phyloP scores from a whole-genome alignment of 2,113 vertebrate genomes.

The Picathartes gymnocephalus region DNA sequence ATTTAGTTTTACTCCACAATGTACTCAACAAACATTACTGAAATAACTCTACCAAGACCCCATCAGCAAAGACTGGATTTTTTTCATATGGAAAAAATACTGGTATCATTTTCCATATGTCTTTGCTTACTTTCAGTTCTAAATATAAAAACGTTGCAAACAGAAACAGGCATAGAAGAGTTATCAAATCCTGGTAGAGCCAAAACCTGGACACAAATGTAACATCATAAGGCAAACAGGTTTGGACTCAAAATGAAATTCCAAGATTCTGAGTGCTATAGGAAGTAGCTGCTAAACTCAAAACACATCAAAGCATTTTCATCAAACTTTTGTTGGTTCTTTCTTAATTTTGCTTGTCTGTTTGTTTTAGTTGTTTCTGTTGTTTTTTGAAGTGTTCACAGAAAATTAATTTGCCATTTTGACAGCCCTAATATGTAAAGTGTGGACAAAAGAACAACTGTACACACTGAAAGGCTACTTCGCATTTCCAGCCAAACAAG shows the following conservation, averaged over 20 bases:
- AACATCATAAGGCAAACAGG: background rate
- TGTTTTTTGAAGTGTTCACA: background rate
- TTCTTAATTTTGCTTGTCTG: background rate
- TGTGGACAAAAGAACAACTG: background rate
- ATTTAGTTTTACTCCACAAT: background rate
- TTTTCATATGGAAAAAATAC: conserved; percentile 24
- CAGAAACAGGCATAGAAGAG: background rate
- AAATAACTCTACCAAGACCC: background rate
- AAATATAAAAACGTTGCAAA: conserved; percentile 3
- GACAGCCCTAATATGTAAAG: background rate
- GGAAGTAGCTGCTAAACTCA: background rate
- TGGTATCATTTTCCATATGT: background rate
- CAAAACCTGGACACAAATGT: background rate
- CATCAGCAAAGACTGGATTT: background rate
- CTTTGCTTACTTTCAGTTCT: conserved; percentile 15
- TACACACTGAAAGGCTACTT: background rate
- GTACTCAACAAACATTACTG: background rate
- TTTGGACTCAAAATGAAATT: background rate
- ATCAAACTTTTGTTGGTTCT: background rate
- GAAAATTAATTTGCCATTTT: background rate
- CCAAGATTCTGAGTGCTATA: background rate
- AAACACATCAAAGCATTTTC: background rate
- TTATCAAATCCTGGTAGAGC: background rate
- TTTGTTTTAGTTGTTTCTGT: background rate
- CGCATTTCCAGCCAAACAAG: background rate